Percentiles rank a stretch among this genome's conserved stretches.
These are phyloP conservation scores for Tupiocoris notatus DNA, from an alignment of 2,888 invertebrate species.

Conservation along the genomic window DNA sequence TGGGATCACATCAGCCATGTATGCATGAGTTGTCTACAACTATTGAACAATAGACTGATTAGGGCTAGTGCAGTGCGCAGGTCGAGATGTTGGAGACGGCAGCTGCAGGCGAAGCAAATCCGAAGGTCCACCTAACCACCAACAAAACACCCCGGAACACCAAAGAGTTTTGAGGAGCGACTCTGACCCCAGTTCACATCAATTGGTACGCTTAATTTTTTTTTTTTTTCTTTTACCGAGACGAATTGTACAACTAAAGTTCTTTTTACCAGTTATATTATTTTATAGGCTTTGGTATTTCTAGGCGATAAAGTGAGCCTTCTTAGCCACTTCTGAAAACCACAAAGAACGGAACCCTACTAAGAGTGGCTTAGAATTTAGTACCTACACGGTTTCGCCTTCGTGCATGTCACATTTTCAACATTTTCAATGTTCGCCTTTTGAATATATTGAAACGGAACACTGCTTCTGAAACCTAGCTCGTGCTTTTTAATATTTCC, in stretches of 20 bases:
- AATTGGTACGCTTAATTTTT: conserved; percentile 55
- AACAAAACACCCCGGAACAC: conserved; percentile 55
- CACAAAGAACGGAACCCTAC: neutral
- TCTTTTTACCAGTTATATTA: neutral
- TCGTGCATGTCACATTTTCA: conserved; percentile 11
- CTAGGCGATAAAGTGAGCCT: conserved; percentile 11
- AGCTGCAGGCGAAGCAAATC: conserved; percentile 66
- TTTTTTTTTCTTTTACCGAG: too few relatives aligned
- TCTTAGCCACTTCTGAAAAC: neutral
- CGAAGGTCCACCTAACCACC: conserved; percentile 63
- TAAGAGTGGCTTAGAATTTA: conserved; percentile 1
- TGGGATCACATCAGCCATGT: neutral
- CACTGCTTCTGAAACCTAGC: conserved; percentile 12
- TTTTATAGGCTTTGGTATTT: conserved; percentile 10
- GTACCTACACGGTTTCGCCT: conserved; percentile 2
- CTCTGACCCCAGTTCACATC: conserved; percentile 53
- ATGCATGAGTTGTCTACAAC: conserved; percentile 28
- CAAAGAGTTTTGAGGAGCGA: conserved; percentile 57
- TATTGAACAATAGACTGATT: conserved; percentile 24
- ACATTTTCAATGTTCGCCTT: neutral
- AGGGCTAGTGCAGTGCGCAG: conserved; percentile 58
- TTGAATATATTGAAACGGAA: conserved; percentile 1
- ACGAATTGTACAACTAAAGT: neutral
- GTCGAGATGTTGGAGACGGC: conserved; percentile 46
- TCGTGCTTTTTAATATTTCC: conserved; percentile 6